Evolutionary conservation across 2,797 vertebrate genomes (phyloP).

Genomic region (Epinephelus coioides): DNA sequence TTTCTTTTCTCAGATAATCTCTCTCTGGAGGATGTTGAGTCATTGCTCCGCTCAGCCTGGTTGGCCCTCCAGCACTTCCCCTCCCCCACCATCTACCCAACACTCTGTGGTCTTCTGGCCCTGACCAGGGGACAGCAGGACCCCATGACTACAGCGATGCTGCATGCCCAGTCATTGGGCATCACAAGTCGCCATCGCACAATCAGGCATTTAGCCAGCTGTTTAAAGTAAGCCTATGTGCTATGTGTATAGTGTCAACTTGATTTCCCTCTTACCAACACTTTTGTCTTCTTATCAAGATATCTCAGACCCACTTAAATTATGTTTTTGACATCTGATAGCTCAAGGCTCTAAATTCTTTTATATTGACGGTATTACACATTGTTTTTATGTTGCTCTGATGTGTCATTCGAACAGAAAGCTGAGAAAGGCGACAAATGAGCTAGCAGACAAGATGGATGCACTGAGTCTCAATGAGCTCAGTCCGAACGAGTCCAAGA

Average conservation of each 20-base stretch:
- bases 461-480: conserved; percentile 84
- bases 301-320: neutral
- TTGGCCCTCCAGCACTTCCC: conserved; percentile 89
- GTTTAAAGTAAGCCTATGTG: conserved; percentile 84
- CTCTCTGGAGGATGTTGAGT: conserved; percentile 81
- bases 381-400: neutral
- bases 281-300: neutral
- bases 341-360: neutral
- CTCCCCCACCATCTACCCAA: conserved; percentile 84
- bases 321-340: neutral
- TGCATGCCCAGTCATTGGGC: conserved; percentile 89
- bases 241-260: neutral
- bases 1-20: conserved; percentile 75
- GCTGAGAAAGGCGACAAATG: conserved; percentile 82
- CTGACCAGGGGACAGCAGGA: conserved; percentile 86
- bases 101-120: conserved; percentile 88
- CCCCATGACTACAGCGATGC: conserved; percentile 87
- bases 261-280: neutral
- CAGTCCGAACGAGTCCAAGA: neutral
- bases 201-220: conserved; percentile 85
- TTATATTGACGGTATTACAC: neutral
- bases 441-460: conserved; percentile 83
- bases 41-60: conserved; percentile 86
- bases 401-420: conserved; percentile 81
- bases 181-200: conserved; percentile 91